Percentiles rank a stretch among this genome's conserved stretches.
phyloP scores from a whole-genome alignment of 1,140 invertebrate species.

The Pachypsylla venusta region DNA sequence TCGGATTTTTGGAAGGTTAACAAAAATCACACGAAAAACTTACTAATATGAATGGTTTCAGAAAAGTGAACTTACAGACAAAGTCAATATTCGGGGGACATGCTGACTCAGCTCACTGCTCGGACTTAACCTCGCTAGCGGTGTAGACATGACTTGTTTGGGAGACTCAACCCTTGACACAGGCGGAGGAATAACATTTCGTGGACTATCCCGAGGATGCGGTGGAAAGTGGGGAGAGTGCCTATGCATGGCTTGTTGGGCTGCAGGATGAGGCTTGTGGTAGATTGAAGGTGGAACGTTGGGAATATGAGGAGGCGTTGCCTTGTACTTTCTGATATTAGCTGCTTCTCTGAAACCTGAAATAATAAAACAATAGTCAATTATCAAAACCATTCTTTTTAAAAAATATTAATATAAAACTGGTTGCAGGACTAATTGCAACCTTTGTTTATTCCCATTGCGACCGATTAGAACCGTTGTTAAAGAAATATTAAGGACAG shows the following conservation, averaged over 20 bases:
- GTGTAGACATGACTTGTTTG: constrained; percentile 62
- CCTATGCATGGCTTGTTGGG: constrained; percentile 45
- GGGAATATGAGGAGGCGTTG: constrained; percentile 49
- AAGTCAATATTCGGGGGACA: constrained; percentile 74
- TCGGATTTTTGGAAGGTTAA: too few relatives aligned
- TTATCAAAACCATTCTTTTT: too few relatives aligned
- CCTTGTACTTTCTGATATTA: constrained; percentile 72
- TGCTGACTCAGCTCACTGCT: constrained; percentile 82
- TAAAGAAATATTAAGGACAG: too few relatives aligned
- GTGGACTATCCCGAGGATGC: constrained; percentile 31
- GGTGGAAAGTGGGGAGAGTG: constrained; percentile 56
- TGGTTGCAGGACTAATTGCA: too few relatives aligned
- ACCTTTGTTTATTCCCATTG: too few relatives aligned
- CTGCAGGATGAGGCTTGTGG: constrained; percentile 49
- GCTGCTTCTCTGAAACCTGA: constrained; percentile 54
- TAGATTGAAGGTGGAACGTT: constrained; percentile 41
- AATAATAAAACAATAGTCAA: constrained; percentile 7
- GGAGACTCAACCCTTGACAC: constrained; percentile 30
- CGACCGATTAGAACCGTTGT: too few relatives aligned
- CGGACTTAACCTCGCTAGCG: constrained; percentile 72
- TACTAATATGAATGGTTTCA: too few relatives aligned
- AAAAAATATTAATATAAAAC: too few relatives aligned
- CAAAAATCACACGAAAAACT: too few relatives aligned
- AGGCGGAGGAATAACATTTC: constrained; percentile 43
- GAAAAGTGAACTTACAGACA: constrained; percentile 30